Evolutionary conservation across 2,797 vertebrate genomes (phyloP).

Genomic region (Alcedo atthis): DNA sequence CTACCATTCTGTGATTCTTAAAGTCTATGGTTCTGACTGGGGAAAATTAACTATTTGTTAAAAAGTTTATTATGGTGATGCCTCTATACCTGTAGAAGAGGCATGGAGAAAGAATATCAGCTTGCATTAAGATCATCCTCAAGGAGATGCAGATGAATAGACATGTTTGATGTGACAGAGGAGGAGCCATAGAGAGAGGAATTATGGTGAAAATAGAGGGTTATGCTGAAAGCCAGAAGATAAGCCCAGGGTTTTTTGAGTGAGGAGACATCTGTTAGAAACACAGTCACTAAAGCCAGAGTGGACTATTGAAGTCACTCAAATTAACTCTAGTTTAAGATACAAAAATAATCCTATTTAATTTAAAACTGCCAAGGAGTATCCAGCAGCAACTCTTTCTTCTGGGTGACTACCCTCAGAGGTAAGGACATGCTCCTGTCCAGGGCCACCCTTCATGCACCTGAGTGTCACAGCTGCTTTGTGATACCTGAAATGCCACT

Average conservation of each 20-base stretch:
- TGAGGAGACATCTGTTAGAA: not conserved
- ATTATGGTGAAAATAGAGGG: not conserved
- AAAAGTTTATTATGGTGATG: not conserved
- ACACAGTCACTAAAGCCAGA: not conserved
- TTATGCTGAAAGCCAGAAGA: not conserved
- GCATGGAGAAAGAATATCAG: fast-evolving
- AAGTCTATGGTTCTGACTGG: not conserved
- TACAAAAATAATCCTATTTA: not conserved
- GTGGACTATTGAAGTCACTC: not conserved
- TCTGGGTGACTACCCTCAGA: not conserved
- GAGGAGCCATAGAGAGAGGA: not conserved
- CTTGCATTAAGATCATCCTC: not conserved
- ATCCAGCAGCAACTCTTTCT: not conserved
- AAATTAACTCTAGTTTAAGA: not conserved
- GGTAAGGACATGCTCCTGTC: fast-evolving
- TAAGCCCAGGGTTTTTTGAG: not conserved
- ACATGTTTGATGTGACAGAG: not conserved
- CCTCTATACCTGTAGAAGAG: not conserved
- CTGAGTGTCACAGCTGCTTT: not conserved
- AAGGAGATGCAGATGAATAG: not conserved
- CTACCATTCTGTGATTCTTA: not conserved
- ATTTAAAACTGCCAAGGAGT: not conserved
- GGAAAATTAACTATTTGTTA: not conserved
- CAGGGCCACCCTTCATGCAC: not conserved
- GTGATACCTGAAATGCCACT: not conserved